A percentile compares a stretch with the other conserved stretches of the same genome.
phyloP scores from a whole-genome alignment of 2,113 vertebrate species.

The Leucopternis melanops region DNA sequence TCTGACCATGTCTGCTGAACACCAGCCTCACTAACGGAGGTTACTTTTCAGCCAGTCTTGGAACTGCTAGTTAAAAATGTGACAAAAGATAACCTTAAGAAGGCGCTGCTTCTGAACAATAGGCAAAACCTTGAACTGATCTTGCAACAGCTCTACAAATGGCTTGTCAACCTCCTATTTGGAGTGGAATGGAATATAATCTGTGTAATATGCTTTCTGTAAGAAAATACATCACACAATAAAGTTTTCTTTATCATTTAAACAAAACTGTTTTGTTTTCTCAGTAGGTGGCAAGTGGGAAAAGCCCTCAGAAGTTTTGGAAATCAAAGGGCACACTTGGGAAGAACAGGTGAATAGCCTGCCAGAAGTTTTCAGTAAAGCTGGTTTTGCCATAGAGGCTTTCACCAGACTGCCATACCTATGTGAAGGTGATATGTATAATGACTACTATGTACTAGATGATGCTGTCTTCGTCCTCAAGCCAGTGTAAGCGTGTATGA shows the following conservation, averaged over 20 bases:
- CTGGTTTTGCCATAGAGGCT: conserved; percentile 88
- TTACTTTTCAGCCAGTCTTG: neutral
- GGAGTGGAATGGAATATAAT: neutral
- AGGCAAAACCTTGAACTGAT: neutral
- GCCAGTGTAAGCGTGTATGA: conserved; percentile 63
- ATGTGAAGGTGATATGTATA: conserved; percentile 97
- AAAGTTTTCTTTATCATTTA: neutral
- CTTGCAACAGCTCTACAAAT: neutral
- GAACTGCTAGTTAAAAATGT: neutral
- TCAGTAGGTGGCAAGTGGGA: conserved; percentile 94
- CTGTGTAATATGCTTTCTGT: neutral
- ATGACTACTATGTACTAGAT: conserved; percentile 93
- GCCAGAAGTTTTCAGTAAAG: conserved; percentile 81
- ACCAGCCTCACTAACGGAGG: neutral
- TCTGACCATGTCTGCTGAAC: neutral
- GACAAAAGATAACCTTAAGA: neutral
- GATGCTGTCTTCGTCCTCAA: conserved; percentile 94
- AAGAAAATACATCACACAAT: neutral
- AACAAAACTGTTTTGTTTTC: conserved; percentile 46
- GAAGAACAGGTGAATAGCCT: conserved; percentile 93
- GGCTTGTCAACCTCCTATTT: neutral
- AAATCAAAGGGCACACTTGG: conserved; percentile 88
- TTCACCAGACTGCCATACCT: conserved; percentile 95
- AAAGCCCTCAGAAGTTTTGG: conserved; percentile 85
- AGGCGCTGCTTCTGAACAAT: neutral